Conservation (phyloP, 1,140 invertebrate species). For the Neodiprion pinetum region DNA sequence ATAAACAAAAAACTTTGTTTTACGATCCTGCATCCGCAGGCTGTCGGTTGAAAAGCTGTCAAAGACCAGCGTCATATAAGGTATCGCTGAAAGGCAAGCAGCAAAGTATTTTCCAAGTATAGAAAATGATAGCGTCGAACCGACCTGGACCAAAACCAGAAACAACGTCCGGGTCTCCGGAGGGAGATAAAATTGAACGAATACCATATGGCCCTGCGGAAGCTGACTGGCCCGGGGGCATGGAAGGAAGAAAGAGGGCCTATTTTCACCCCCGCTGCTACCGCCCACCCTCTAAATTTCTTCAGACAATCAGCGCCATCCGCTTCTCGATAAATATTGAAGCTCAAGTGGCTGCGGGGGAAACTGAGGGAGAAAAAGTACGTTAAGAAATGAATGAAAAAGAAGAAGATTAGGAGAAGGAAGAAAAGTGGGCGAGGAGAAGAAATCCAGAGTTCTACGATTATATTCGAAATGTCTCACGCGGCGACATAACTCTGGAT, state of each 20-base stretch:
- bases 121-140: background rate
- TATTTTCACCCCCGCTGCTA: background rate
- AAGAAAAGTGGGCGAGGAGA: background rate
- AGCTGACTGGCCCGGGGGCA: background rate
- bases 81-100: too few relatives aligned
- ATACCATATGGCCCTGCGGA: conserved; percentile 1
- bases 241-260: background rate
- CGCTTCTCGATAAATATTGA: conserved; percentile 5
- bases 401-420: background rate
- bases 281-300: background rate
- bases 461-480: background rate
- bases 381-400: background rate
- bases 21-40: too few relatives aligned
- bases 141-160: background rate
- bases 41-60: too few relatives aligned
- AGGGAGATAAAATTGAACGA: conserved; percentile 5
- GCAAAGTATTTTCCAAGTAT: background rate
- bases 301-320: background rate
- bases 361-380: background rate
- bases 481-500: background rate
- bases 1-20: too few relatives aligned
- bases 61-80: too few relatives aligned
- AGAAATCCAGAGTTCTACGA: background rate
- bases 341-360: background rate
- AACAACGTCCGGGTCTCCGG: background rate